Evolutionary conservation across 2,888 invertebrate species (phyloP), one percentile per base, ranked within the genome.

Genomic region (Cosmia pyralina): DNA sequence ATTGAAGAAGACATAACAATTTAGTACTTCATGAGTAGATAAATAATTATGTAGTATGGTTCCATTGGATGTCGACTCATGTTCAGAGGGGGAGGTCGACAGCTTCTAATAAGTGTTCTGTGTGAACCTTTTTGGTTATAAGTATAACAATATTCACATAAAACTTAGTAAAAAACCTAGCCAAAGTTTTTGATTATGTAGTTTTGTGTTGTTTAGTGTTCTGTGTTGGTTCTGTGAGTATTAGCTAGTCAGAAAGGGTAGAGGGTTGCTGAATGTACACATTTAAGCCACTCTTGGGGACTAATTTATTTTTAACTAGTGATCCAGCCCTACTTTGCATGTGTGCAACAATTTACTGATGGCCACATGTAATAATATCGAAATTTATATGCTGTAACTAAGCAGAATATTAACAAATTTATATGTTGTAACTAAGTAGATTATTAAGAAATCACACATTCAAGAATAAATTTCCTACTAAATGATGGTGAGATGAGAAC

Each of bases 1-100:
- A 22, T 50, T 60, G 38, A 41, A 53, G 38, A 79, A 72, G 17
- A n/a, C 5, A 19, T n/a, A 64, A 34, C n/a, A 44, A 44, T 50
- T 4, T 34, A 41, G 28, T 77, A 55, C 4, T 41, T 41, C 1
- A n/a, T 15, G 6, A 53, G n/a, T 48, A 50, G n/a, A 15, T 28
- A 28, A 6, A 38, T 59, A 50, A 41, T 57, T 50, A 58, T 74
- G 5, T 22, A 46, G 46, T 34, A 72, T 38, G 22, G 11, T 64
- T n/a, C 8, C 0, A 0, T 38, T 22, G 44, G 6, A 75, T n/a
- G 41, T 60, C 19, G n/a, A 46, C 8, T 55, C 22, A 38, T 53
- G n/a, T 44, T 22, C 19, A 34, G n/a, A 53, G 22, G 19, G 22
- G 13, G 28, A 69, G 15, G 22, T 8, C 4, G 19, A 38, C 28